Conservation (phyloP, 2,113 vertebrate genomes). For the Chiloscyllium plagiosum region DNA sequence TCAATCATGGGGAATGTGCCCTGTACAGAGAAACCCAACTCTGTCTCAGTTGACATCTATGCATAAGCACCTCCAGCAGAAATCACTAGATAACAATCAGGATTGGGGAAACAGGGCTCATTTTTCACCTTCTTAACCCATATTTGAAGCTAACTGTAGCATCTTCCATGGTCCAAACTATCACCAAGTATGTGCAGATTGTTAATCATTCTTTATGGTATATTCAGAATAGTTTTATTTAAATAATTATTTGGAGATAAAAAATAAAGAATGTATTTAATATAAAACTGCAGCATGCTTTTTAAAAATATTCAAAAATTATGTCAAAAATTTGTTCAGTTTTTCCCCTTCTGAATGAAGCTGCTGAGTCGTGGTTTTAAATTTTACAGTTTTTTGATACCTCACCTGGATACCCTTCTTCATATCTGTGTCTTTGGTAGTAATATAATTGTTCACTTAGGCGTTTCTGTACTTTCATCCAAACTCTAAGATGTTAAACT, state of each 20-base stretch:
- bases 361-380: background rate
- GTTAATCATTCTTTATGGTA: background rate
- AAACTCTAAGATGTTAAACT: background rate
- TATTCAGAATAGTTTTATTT: background rate
- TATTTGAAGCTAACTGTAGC: background rate
- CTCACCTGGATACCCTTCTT: background rate
- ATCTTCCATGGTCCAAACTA: background rate
- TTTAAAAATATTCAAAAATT: background rate
- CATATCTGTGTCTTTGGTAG: background rate
- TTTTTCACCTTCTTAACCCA: conserved; percentile 27
- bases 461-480: background rate
- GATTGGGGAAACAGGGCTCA: conserved; percentile 7
- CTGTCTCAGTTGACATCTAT: background rate
- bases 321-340: background rate
- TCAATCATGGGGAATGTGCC: conserved; percentile 1
- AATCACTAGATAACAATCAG: conserved; percentile 18
- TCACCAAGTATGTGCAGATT: background rate
- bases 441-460: background rate
- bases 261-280: background rate
- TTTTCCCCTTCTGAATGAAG: background rate
- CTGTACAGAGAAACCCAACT: conserved; percentile 7
- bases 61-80: conserved; percentile 11
- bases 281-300: background rate
- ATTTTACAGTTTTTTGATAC: background rate
- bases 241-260: background rate